Evolutionary conservation across 2,113 vertebrate species (phyloP).

Genomic region (Sardina pilchardus): DNA sequence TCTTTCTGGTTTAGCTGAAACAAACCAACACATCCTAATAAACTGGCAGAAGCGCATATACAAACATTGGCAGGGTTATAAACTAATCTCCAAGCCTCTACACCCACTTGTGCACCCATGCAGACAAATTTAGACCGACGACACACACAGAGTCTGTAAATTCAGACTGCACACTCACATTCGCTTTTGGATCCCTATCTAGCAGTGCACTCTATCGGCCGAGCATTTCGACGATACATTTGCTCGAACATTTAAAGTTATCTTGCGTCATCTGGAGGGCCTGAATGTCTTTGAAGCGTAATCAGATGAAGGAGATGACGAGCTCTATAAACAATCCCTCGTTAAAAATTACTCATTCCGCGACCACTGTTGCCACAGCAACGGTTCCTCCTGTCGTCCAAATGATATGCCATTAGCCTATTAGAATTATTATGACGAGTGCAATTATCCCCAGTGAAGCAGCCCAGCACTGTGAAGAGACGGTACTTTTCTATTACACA

Average conservation of each 20-base stretch:
- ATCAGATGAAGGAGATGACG: background rate
- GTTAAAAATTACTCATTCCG: background rate
- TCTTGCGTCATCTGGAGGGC: background rate
- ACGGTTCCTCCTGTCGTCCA: background rate
- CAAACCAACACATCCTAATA: background rate
- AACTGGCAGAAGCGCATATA: background rate
- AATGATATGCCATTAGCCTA: constrained; percentile 7
- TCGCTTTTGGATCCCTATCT: background rate
- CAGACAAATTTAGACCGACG: background rate
- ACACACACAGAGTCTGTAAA: background rate
- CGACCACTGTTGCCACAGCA: constrained; percentile 2
- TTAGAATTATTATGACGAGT: background rate
- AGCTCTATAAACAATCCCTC: background rate
- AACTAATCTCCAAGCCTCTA: background rate
- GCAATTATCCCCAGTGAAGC: background rate
- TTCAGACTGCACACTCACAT: background rate
- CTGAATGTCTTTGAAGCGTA: background rate
- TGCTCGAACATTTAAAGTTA: background rate
- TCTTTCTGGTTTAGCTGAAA: background rate
- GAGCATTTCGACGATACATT: background rate
- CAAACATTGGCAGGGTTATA: background rate
- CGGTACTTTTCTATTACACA: background rate
- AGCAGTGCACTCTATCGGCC: background rate
- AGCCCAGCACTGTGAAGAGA: background rate
- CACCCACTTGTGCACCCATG: background rate